These are phyloP conservation scores for Trachurus trachurus DNA, from an alignment of 2,797 vertebrate genomes.

Conservation along the genomic window DNA sequence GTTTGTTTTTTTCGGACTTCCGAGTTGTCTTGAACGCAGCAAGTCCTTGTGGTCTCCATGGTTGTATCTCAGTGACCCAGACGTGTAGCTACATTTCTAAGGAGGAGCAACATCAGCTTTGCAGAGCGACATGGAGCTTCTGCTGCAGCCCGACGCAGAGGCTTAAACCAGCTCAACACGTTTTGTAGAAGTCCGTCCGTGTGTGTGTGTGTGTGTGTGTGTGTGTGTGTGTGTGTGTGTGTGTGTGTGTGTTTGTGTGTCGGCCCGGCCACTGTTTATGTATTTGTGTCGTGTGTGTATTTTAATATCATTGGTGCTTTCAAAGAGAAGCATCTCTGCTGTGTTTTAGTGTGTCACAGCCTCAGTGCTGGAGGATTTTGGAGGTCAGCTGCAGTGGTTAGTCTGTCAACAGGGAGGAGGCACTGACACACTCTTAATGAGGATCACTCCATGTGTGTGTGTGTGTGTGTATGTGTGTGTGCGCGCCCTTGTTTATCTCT, in stretches of 20 bases:
- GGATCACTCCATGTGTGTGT: slow-evolving; percentile 13
- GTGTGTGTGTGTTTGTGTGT: too few species aligned
- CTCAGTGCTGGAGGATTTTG: slow-evolving; percentile 29
- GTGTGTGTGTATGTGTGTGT: slow-evolving; percentile 20
- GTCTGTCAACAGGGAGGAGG: slow-evolving; percentile 33
- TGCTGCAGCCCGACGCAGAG: slow-evolving; percentile 6
- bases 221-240: too few species aligned
- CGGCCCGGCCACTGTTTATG: background rate
- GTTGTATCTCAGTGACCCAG: background rate
- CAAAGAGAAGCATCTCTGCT: background rate
- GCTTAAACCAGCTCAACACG: slow-evolving; percentile 17
- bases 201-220: too few species aligned
- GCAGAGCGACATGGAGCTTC: slow-evolving; percentile 19
- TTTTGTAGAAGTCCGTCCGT: background rate
- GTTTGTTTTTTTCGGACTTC: too few species aligned
- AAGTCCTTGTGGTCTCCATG: too few species aligned
- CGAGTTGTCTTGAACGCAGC: too few species aligned
- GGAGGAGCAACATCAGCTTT: slow-evolving; percentile 17
- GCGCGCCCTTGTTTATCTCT: slow-evolving; percentile 54
- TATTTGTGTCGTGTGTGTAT: too few species aligned
- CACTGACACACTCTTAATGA: slow-evolving; percentile 41
- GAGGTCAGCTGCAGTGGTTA: slow-evolving; percentile 53
- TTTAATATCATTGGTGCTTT: rapidly evolving
- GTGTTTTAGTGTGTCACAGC: slow-evolving; percentile 16
- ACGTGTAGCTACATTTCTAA: background rate